Evolutionary conservation across 1,140 invertebrate genomes (phyloP).

Genomic region (Drosophila grimshawi): DNA sequence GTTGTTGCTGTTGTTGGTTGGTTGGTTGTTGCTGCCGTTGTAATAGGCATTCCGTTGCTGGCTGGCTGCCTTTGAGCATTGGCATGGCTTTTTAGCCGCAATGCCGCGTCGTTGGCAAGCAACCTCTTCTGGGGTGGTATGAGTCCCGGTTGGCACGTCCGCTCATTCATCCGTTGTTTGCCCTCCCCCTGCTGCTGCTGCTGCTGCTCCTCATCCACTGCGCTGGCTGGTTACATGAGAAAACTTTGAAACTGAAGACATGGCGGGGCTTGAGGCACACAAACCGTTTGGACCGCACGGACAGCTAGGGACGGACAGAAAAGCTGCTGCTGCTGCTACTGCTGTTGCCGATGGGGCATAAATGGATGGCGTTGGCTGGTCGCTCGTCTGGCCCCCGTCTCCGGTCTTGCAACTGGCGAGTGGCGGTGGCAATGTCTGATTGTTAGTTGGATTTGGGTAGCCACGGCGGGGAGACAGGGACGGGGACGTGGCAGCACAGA

Average conservation of each 20-base stretch:
- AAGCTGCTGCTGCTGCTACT: conserved; percentile 23
- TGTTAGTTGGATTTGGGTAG: conserved; percentile 71
- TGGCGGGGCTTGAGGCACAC: conserved; percentile 64
- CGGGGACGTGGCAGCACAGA: background rate
- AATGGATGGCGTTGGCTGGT: conserved; percentile 62
- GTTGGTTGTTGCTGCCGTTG: conserved; percentile 40
- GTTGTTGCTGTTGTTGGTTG: conserved; percentile 15
- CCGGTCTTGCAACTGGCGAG: conserved; percentile 41
- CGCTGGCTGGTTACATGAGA: conserved; percentile 73
- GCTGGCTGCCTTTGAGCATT: conserved; percentile 67
- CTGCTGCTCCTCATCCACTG: background rate
- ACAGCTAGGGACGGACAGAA: conserved; percentile 57
- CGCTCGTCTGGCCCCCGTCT: conserved; percentile 37
- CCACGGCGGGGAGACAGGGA: too few relatives aligned
- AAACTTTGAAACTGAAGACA: conserved; percentile 83
- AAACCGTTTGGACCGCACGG: conserved; percentile 61
- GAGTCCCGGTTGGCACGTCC: conserved; percentile 65
- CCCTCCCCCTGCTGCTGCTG: background rate
- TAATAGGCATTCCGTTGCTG: conserved; percentile 68
- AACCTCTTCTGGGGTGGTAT: conserved; percentile 36
- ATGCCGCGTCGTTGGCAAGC: conserved; percentile 61
- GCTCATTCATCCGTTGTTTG: conserved; percentile 72
- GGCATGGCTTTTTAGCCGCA: conserved; percentile 79
- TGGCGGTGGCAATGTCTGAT: conserved; percentile 80
- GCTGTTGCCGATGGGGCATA: conserved; percentile 42